A percentile compares a stretch with the other conserved stretches of the same genome.
Conservation (phyloP, 2,797 vertebrate genomes). For the Craterocephalus amniculus region DNA sequence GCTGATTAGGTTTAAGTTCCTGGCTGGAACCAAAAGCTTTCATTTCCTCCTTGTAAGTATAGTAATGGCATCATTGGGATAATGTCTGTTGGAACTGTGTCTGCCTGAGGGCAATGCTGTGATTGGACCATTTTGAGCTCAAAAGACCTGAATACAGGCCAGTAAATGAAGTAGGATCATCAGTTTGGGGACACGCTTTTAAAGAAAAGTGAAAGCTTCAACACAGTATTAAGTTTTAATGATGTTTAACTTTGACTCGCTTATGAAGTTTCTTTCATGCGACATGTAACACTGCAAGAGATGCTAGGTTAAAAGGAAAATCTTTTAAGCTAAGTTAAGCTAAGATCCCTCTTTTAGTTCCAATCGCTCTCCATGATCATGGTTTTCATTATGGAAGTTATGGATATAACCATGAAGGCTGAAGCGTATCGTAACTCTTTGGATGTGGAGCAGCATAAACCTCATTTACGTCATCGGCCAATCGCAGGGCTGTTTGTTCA, state of each 20-base stretch:
- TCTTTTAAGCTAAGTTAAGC: background rate
- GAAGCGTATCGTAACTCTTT: background rate
- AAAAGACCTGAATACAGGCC: background rate
- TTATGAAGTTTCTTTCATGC: background rate
- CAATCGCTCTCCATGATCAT: background rate
- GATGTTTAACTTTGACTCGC: background rate
- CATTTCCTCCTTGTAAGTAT: constrained; percentile 51
- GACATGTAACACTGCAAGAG: background rate
- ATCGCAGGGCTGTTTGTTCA: background rate
- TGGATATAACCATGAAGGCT: background rate
- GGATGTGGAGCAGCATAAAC: background rate
- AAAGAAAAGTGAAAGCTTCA: background rate
- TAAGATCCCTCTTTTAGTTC: background rate
- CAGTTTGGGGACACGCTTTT: background rate
- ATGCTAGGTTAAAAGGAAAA: background rate
- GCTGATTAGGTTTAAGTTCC: constrained; percentile 34
- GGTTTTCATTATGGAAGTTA: background rate
- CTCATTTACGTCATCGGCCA: background rate
- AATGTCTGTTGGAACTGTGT: constrained; percentile 33
- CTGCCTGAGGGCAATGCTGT: constrained; percentile 16
- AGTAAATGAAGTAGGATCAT: background rate
- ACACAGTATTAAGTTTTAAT: background rate
- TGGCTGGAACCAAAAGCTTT: constrained; percentile 40
- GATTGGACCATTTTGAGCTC: constrained; percentile 33
- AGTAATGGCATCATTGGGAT: constrained; percentile 36